These are phyloP conservation scores for Ceratosolen fusciceps DNA, from an alignment of 1,140 invertebrate genomes.

Conservation along the genomic window DNA sequence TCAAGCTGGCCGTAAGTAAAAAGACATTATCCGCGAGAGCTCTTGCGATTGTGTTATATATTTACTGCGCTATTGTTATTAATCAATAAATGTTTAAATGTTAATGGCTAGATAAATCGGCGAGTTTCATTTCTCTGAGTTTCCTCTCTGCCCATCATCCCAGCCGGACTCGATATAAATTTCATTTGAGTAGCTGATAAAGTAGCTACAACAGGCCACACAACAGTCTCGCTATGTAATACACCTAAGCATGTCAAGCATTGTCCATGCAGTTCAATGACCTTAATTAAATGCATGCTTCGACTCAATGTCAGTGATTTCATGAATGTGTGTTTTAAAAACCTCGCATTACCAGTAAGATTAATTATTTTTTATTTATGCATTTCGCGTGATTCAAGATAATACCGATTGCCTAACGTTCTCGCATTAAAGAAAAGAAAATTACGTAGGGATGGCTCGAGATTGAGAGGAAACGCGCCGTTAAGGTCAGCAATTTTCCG, in stretches of 20 bases:
- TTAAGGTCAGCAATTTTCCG: not conserved
- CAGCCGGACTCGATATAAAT: too few relatives aligned
- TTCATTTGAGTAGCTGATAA: too few relatives aligned
- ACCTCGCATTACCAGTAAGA: not conserved
- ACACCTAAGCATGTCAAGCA: not conserved
- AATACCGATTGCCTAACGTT: conserved; percentile 9
- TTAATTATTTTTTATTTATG: not conserved
- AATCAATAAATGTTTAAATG: too few relatives aligned
- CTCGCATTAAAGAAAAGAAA: conserved; percentile 2
- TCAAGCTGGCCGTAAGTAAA: too few relatives aligned
- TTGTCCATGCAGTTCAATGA: not conserved
- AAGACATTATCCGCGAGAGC: too few relatives aligned
- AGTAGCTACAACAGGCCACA: too few relatives aligned
- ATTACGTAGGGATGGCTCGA: not conserved
- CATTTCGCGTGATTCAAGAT: not conserved
- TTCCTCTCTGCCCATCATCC: too few relatives aligned
- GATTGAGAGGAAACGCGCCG: not conserved
- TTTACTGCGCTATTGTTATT: too few relatives aligned
- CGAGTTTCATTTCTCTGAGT: too few relatives aligned
- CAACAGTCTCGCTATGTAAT: too few relatives aligned
- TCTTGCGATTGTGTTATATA: too few relatives aligned
- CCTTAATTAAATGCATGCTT: not conserved
- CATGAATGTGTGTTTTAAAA: not conserved
- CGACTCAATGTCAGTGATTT: not conserved
- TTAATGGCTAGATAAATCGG: too few relatives aligned